A percentile compares a stretch with the other conserved stretches of the same genome.
phyloP scores from a whole-genome alignment of 2,113 vertebrate genomes.

The Halichoerus grypus region DNA sequence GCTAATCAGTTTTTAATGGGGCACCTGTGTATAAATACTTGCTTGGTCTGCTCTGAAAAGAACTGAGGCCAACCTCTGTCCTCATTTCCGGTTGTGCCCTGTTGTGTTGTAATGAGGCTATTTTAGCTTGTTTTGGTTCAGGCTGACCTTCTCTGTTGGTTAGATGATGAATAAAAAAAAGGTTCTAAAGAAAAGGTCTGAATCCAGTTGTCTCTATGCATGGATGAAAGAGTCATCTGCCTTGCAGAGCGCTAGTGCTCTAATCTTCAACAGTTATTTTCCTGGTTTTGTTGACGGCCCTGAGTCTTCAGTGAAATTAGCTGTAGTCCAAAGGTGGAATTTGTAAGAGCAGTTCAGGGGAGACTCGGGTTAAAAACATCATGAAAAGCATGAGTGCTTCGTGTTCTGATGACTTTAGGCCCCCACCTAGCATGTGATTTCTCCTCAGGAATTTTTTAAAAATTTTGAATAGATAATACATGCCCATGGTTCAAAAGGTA shows the following conservation, averaged over 20 bases:
- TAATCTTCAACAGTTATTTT: not conserved
- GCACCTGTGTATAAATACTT: not conserved
- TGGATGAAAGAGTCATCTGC: not conserved
- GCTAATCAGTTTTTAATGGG: not conserved
- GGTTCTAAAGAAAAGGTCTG: conserved; percentile 35
- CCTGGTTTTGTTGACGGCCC: not conserved
- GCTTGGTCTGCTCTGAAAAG: conserved; percentile 12
- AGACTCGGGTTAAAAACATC: not conserved
- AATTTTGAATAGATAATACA: not conserved
- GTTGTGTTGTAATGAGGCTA: not conserved
- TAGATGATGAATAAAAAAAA: conserved; percentile 67
- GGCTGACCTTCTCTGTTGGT: conserved; percentile 24
- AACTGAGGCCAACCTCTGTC: not conserved
- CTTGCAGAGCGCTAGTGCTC: not conserved
- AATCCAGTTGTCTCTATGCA: not conserved
- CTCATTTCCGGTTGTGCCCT: not conserved
- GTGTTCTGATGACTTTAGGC: not conserved
- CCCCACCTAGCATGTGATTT: not conserved
- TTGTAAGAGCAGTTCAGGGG: not conserved
- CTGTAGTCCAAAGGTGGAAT: not conserved
- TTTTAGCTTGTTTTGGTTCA: conserved; percentile 41
- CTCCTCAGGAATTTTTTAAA: not conserved
- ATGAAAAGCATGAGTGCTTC: not conserved
- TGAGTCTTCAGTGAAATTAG: not conserved
- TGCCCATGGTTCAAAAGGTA: not conserved